A percentile compares a stretch with the other conserved stretches of the same genome.
Evolutionary conservation across 2,888 invertebrate genomes (phyloP).

Genomic region (Stenotaenia linearis): DNA sequence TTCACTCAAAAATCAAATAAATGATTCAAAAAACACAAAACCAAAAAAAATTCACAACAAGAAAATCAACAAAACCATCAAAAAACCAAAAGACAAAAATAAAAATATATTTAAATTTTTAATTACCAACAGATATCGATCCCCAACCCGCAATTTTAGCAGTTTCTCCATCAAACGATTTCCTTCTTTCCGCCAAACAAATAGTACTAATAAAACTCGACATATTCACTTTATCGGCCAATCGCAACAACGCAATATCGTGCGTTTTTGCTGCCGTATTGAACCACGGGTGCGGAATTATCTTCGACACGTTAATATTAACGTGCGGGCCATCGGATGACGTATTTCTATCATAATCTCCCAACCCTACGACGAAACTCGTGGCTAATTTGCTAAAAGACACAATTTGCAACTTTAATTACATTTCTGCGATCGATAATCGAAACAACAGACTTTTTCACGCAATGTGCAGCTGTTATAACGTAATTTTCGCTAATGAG

Average conservation of each 20-base stretch:
- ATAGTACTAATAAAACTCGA: neutral
- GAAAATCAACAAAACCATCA: neutral
- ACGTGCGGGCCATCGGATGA: neutral
- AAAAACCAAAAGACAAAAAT: no score
- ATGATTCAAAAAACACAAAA: no score
- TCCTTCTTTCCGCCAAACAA: neutral
- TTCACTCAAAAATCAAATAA: no score
- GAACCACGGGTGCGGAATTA: neutral
- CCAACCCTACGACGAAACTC: neutral
- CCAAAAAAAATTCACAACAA: neutral
- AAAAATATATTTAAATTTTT: no score
- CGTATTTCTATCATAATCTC: neutral
- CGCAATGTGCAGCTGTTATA: constrained; percentile 35
- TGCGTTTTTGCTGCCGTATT: neutral
- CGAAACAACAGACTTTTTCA: constrained; percentile 54
- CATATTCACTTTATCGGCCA: neutral
- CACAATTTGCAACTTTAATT: constrained; percentile 34
- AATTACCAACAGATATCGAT: constrained; percentile 1
- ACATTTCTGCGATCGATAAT: constrained; percentile 51
- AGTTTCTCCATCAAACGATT: neutral
- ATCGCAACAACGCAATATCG: neutral
- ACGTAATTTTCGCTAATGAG: constrained; percentile 32
- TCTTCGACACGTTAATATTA: neutral
- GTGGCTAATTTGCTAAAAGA: neutral
- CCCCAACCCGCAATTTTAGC: neutral